These are phyloP conservation scores for Crambe crambe DNA, from an alignment of 37 sponge, comb jelly and placozoan genomes.

Conservation along the genomic window DNA sequence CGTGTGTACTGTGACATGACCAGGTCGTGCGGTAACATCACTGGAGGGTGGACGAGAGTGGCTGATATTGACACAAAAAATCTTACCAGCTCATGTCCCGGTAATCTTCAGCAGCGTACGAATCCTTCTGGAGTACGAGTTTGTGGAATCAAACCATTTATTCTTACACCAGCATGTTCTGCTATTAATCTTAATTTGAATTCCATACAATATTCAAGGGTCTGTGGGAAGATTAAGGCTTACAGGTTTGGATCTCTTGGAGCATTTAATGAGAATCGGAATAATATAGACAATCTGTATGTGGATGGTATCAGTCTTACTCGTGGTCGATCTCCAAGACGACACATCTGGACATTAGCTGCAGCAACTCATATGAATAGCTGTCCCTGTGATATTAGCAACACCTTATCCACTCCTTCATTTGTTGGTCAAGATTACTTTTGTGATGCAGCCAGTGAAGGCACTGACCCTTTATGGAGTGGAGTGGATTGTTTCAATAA, in stretches of 20 bases:
- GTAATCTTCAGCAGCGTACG: background rate
- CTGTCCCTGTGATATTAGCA: background rate
- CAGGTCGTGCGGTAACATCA: slow-evolving; percentile 8
- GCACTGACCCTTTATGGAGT: slow-evolving; percentile 49
- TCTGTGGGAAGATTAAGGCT: slow-evolving; percentile 3
- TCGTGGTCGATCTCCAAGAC: background rate
- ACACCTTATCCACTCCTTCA: background rate
- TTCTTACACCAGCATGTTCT: background rate
- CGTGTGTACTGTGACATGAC: slow-evolving; percentile 29
- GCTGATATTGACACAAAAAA: background rate
- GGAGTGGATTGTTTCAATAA: slow-evolving; percentile 37
- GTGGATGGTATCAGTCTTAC: slow-evolving; percentile 21
- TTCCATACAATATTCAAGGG: background rate
- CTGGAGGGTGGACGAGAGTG: slow-evolving; percentile 24
- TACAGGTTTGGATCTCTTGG: background rate
- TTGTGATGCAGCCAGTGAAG: slow-evolving; percentile 48
- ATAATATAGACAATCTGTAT: background rate
- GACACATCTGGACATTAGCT: slow-evolving; percentile 1
- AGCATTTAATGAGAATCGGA: background rate
- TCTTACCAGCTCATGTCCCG: background rate
- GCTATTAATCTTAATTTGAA: background rate
- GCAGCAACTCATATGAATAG: background rate
- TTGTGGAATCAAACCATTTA: background rate
- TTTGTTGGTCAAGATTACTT: slow-evolving; percentile 42
- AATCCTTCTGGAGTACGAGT: background rate